These are phyloP conservation scores for Drosophila asahinai DNA, from an alignment of 1,140 invertebrate genomes.

Conservation along the genomic window DNA sequence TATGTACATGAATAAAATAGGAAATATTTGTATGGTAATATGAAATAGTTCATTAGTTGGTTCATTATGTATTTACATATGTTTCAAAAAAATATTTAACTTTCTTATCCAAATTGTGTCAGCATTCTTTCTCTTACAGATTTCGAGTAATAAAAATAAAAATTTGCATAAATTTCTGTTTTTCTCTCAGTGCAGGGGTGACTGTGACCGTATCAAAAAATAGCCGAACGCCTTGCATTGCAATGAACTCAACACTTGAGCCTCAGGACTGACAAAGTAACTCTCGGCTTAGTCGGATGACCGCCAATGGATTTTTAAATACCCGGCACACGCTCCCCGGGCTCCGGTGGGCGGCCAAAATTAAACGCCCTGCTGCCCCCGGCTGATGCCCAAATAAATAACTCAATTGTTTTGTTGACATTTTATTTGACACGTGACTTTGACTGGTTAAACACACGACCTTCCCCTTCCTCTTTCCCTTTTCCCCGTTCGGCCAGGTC, in stretches of 20 bases:
- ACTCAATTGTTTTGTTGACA: slow-evolving; percentile 83
- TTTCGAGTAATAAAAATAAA: background rate
- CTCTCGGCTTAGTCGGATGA: slow-evolving; percentile 73
- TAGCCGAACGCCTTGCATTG: slow-evolving; percentile 61
- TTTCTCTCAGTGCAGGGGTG: slow-evolving; percentile 23
- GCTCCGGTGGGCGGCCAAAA: slow-evolving; percentile 52
- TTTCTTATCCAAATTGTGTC: too few species aligned
- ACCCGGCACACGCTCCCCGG: slow-evolving; percentile 63
- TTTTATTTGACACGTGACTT: slow-evolving; percentile 83
- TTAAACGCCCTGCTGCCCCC: slow-evolving; percentile 64
- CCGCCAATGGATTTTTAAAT: slow-evolving; percentile 83
- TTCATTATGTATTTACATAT: too few species aligned
- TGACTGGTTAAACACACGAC: slow-evolving; percentile 78
- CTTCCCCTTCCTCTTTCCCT: background rate
- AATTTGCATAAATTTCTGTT: background rate
- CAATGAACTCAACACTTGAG: slow-evolving; percentile 80
- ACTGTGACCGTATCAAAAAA: slow-evolving; percentile 28
- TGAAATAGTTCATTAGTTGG: too few species aligned
- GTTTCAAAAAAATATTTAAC: too few species aligned
- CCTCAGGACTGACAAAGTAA: slow-evolving; percentile 72
- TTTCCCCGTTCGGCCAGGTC: background rate
- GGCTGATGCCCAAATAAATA: slow-evolving; percentile 74
- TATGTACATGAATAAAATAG: too few species aligned
- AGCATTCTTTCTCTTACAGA: too few species aligned
- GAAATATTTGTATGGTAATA: too few species aligned